Conservation (phyloP, 2,113 vertebrate genomes). For the Oreochromis tanganicae region DNA sequence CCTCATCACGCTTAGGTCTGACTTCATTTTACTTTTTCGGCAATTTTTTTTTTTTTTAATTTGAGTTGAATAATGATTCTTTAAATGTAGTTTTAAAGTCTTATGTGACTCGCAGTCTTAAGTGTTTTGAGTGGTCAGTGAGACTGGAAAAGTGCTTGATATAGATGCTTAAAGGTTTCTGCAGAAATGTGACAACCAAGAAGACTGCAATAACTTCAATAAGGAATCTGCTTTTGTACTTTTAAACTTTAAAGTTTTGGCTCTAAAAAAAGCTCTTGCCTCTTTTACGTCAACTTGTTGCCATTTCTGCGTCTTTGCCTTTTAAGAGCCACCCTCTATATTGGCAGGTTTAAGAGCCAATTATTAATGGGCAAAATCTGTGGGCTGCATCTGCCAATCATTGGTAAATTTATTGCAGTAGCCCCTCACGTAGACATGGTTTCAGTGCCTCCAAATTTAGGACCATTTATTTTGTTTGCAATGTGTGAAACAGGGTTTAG, state of each 20-base stretch:
- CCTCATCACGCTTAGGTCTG: accelerated
- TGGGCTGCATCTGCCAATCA: not conserved
- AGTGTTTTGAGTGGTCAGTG: not conserved
- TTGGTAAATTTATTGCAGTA: not conserved
- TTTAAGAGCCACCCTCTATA: not conserved
- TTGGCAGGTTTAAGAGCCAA: not conserved
- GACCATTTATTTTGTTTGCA: not conserved
- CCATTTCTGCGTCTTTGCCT: not conserved
- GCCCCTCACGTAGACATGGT: accelerated
- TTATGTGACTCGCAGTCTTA: not conserved
- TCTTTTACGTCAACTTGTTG: not conserved
- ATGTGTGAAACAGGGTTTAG: not conserved
- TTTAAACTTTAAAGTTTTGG: not conserved
- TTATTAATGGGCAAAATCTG: not conserved
- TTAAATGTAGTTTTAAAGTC: not conserved
- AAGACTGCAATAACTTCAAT: not conserved
- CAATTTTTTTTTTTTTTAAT: accelerated
- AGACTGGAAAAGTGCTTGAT: not conserved
- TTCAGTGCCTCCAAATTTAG: not conserved
- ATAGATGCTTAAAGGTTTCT: not conserved
- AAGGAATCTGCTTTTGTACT: not conserved
- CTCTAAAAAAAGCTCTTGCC: not conserved
- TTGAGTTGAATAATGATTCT: not conserved
- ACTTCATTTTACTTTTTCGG: not conserved
- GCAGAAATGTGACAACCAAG: not conserved